phyloP scores from a whole-genome alignment of 1,140 invertebrate genomes.

The Calliopsis andreniformis region DNA sequence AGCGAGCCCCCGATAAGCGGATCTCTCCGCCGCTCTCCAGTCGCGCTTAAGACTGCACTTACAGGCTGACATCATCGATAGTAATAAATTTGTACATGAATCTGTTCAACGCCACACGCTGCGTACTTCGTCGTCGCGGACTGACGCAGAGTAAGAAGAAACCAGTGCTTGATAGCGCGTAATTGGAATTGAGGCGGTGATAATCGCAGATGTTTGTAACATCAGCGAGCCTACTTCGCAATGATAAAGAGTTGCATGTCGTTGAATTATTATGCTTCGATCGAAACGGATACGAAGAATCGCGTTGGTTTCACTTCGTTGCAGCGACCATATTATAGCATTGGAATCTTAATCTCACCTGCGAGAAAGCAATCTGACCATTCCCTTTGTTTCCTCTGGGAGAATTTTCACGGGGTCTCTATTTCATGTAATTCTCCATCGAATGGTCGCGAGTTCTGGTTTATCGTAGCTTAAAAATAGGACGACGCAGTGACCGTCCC shows the following conservation, averaged over 20 bases:
- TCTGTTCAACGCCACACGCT: neutral
- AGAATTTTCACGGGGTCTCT: too few relatives aligned
- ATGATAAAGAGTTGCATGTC: neutral
- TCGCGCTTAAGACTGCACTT: neutral
- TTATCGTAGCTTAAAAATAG: slow-evolving; percentile 49
- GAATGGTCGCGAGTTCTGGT: neutral
- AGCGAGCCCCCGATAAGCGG: neutral
- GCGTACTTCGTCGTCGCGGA: neutral
- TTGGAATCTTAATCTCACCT: too few relatives aligned
- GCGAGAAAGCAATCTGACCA: too few relatives aligned
- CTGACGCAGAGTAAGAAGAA: neutral
- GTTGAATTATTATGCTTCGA: neutral
- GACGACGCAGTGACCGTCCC: slow-evolving; percentile 16
- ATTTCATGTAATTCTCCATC: too few relatives aligned
- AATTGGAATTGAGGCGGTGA: neutral
- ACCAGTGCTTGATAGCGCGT: neutral
- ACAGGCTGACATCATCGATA: slow-evolving; percentile 15
- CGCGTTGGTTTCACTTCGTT: neutral
- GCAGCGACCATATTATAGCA: too few relatives aligned
- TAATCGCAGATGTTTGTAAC: neutral
- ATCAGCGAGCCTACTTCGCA: neutral
- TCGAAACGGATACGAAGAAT: neutral
- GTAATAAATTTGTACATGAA: slow-evolving; percentile 25
- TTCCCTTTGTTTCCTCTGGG: too few relatives aligned
- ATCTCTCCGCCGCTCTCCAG: neutral